Evolutionary conservation across 2,888 invertebrate genomes (phyloP), one percentile per base, ranked within the genome.

Genomic region (Trachelus iudaicus): DNA sequence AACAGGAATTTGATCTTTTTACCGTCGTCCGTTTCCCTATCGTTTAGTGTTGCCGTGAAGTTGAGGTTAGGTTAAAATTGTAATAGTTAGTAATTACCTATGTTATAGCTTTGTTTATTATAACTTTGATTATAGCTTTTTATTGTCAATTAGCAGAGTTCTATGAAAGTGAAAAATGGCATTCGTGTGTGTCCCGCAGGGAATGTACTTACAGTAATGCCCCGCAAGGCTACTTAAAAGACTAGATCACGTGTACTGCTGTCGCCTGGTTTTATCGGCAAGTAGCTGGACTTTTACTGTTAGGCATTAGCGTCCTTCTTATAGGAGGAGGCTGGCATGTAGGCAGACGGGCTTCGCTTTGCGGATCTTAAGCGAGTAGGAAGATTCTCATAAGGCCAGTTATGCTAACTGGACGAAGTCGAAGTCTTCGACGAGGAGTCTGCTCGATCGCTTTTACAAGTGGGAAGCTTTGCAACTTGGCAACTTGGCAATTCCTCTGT

Each of bases 251-350:
- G 31, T 71, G 71, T 34, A 34, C 34, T 71, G 31, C 13, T 34
- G 71, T 71, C 82, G 83, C 81, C 81, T 82, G 83, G 84, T 85
- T 86, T 86, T 85, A 82, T 85, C 84, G 79, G 80, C 83, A 79
- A 82, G 81, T 86, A 87, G 85, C 85, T 82, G 87, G 85, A 86
- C 86, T 86, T 88, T 87, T 87, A 87, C 87, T 86, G 87, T 87
- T 87, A 87, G 80, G 82, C 76, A 79, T 56, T 56, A 56, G 23
- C 56, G 56, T 56, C 56, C 56, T 56, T 56, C 56, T 56, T 56
- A 23, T 6, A 56, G 56, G 56, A 56, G 23, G 23, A 56, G 56
- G 56, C 56, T 56, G 56, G 23, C 56, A 56, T 56, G 56, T 56
- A 56, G 56, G 56, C 56, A 56, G 56, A 56, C 56, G 56, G 56